phyloP scores from a whole-genome alignment of 2,113 vertebrate species.

The Siphamia tubifer region DNA sequence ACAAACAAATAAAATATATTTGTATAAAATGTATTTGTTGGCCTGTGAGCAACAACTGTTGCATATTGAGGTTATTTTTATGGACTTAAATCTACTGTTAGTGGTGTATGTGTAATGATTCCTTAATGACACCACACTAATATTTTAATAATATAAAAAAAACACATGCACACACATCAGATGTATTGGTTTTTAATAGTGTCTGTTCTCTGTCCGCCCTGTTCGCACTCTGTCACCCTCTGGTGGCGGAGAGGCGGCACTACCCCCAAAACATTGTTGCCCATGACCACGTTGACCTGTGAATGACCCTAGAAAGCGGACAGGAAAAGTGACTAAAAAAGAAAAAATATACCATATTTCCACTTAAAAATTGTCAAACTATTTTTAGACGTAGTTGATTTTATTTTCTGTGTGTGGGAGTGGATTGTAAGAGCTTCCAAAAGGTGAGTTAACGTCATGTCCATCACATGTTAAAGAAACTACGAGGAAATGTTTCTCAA shows the following conservation, averaged over 20 bases:
- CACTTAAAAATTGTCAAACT: background rate
- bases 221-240: background rate
- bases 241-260: background rate
- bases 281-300: conserved; percentile 27
- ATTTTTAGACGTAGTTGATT: background rate
- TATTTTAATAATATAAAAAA: no score
- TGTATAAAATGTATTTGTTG: no score
- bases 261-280: background rate
- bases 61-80: no score
- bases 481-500: no score
- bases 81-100: no score
- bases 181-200: background rate
- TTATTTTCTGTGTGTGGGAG: background rate
- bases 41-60: no score
- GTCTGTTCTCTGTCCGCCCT: background rate
- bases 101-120: no score
- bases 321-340: background rate
- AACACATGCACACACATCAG: no score
- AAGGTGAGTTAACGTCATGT: conserved; percentile 32
- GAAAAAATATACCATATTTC: background rate
- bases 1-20: no score
- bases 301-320: background rate
- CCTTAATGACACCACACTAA: no score
- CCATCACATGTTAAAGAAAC: background rate
- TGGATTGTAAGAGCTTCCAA: background rate